Conservation (phyloP, 2,888 invertebrate genomes). For the Limnephilus lunatus region DNA sequence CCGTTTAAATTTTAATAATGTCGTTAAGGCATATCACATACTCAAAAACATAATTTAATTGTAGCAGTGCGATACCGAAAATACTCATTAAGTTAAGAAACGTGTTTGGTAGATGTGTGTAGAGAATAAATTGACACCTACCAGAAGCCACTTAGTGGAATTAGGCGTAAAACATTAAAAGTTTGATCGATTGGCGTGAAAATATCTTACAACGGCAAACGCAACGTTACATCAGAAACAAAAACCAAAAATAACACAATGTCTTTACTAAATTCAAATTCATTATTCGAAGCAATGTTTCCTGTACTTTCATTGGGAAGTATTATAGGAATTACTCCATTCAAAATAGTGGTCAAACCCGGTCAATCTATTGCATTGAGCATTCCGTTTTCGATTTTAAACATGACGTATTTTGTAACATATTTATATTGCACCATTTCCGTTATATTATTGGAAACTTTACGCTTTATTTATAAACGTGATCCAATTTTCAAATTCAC, state of each 20-base stretch:
- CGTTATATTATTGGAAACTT: too few species aligned
- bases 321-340: background rate
- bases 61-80: too few species aligned
- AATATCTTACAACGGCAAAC: background rate
- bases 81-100: too few species aligned
- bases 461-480: background rate
- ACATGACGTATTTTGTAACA: background rate
- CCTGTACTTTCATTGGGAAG: background rate
- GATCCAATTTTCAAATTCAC: background rate
- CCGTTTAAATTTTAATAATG: background rate
- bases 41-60: background rate
- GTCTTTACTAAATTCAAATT: background rate
- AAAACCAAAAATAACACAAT: background rate
- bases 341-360: conserved; percentile 14
- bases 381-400: background rate
- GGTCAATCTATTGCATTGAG: background rate
- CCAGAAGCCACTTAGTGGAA: background rate
- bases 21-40: background rate
- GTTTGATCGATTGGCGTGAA: background rate
- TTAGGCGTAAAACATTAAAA: background rate
- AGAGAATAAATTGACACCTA: background rate
- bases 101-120: too few species aligned
- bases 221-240: background rate
- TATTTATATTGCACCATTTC: background rate
- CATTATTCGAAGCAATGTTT: background rate